Conservation (phyloP, 1,140 invertebrate genomes). For the Tetragnatha versicolor region DNA sequence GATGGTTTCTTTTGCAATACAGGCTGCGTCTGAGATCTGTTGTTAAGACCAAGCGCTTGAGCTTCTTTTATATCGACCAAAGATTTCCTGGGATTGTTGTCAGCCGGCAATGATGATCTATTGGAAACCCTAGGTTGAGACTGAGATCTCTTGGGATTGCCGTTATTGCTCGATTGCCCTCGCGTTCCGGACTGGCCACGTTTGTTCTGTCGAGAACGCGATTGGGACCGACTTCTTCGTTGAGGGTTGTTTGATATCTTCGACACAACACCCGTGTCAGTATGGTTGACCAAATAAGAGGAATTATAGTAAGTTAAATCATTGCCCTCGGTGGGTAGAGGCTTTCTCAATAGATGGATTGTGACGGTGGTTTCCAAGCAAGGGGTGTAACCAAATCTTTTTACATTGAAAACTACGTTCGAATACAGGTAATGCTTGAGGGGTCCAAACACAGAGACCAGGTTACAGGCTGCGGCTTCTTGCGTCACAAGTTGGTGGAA, state of each 20-base stretch:
- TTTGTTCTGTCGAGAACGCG: neutral
- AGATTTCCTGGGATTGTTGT: too few species aligned
- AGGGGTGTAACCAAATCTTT: conserved; percentile 28
- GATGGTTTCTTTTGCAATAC: too few species aligned
- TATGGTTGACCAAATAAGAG: neutral
- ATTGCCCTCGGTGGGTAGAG: neutral
- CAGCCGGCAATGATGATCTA: too few species aligned
- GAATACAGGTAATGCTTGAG: neutral
- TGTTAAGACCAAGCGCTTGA: too few species aligned
- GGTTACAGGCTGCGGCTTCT: neutral
- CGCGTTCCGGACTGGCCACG: too few species aligned
- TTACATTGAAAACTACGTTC: neutral
- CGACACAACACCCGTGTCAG: neutral
- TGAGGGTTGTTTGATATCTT: neutral
- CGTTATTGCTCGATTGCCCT: too few species aligned
- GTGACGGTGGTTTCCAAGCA: conserved; percentile 28
- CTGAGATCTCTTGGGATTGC: too few species aligned
- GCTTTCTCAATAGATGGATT: conserved; percentile 7
- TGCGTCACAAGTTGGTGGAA: neutral
- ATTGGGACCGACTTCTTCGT: neutral
- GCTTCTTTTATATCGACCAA: too few species aligned
- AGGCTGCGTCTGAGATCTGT: too few species aligned
- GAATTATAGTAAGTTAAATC: neutral
- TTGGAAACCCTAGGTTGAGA: too few species aligned
- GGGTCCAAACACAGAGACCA: conserved; percentile 22